These are phyloP conservation scores for Uropsilus gracilis DNA, from an alignment of 2,113 vertebrate species.

Conservation along the genomic window DNA sequence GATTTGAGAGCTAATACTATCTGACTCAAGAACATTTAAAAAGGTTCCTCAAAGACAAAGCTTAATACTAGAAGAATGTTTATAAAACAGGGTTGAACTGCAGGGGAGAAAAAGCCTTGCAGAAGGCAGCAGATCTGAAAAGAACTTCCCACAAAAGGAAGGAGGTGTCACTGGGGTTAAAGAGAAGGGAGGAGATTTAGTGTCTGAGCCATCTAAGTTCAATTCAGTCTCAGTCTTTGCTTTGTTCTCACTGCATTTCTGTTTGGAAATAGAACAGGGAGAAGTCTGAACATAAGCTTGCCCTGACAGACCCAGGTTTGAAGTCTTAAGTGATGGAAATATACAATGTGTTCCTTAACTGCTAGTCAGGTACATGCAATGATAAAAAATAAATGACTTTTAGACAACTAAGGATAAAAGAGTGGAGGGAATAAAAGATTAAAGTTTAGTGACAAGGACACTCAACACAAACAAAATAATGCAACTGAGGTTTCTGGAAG, in stretches of 20 bases:
- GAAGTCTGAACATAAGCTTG: background rate
- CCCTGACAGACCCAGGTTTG: background rate
- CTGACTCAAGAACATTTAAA: constrained; percentile 9
- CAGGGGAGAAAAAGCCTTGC: background rate
- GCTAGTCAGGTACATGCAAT: background rate
- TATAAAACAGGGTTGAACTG: constrained; percentile 16
- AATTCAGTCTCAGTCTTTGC: background rate
- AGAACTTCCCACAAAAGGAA: constrained; percentile 28
- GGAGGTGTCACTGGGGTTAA: background rate
- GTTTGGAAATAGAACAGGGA: background rate
- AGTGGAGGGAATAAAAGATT: constrained; percentile 2
- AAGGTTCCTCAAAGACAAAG: background rate
- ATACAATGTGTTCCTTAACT: background rate
- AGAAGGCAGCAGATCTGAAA: constrained; percentile 13
- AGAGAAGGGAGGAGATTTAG: background rate
- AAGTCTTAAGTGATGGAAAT: background rate
- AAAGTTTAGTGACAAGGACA: constrained; percentile 22
- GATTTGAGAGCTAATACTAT: background rate
- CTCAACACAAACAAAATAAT: background rate
- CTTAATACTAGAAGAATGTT: background rate
- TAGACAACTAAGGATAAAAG: constrained; percentile 7
- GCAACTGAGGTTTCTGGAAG: background rate
- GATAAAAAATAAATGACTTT: background rate
- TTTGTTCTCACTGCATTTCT: background rate
- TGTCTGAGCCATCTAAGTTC: background rate